Evolutionary conservation across 2,113 vertebrate genomes (phyloP), one percentile per base, ranked within the genome.

Genomic region (Xiphophorus maculatus): DNA sequence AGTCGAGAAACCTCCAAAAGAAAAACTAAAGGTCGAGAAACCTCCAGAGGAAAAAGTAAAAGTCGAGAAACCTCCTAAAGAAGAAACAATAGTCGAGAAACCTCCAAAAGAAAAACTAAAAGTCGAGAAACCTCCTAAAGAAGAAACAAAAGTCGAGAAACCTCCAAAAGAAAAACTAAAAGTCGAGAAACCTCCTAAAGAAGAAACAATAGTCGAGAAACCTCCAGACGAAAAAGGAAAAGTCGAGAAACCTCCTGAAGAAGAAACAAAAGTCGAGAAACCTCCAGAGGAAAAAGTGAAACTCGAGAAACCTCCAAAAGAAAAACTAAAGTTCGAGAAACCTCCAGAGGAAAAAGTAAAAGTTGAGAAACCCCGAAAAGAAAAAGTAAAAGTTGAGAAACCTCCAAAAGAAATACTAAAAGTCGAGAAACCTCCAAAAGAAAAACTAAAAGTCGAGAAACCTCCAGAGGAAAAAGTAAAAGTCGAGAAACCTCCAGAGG

Each of bases 11-110:
- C 33, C 37, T 4, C 1, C 15, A 0, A 54, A 60, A 60, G 48
- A 81, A 32, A n/a, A 76, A 0, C 69, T 30, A 35, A 66, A 83
- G 13, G 48, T 5, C 0, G 69, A 77, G 71, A 73, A 61, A 29
- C 67, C 30, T 8, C 2, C 12, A 1, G 71, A 76, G 71, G 74
- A 71, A 12, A 3, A 40, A 2, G 1, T 1, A 19, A 35, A 67
- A 17, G 32, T 48, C 33, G 11, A 70, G 28, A 71, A 32, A 35
- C 66, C 9, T 5, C 3, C 12, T 0, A 69, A 74, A 72, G n/a
- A 60, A 6, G n/a, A 15, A 11, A 32, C 7, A 10, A 19, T 32
- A 5, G 66, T 69, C 9, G 64, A 76, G 15, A 78, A 64, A 29
- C 51, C 28, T 2, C 0, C 17, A 0, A 73, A 69, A 71, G 15